Conservation (phyloP, 2,888 invertebrate genomes). For the Petrolisthes cinctipes region DNA sequence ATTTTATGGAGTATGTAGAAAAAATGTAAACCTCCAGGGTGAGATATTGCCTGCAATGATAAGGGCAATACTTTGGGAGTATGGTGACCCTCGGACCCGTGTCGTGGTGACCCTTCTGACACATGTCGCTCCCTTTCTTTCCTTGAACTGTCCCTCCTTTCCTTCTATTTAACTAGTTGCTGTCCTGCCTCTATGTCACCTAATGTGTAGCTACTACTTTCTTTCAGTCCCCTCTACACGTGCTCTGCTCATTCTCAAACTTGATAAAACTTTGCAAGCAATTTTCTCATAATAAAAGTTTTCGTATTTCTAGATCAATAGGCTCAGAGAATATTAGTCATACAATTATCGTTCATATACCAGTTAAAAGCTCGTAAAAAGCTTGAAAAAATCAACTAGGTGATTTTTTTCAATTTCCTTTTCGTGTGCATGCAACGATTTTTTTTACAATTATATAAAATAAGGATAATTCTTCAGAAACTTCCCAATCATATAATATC, state of each 20-base stretch:
- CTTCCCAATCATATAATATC: neutral
- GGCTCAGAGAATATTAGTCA: neutral
- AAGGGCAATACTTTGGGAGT: too few species aligned
- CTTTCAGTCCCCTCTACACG: neutral
- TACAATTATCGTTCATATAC: constrained; percentile 5
- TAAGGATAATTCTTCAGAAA: neutral
- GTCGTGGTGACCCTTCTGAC: too few species aligned
- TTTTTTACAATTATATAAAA: neutral
- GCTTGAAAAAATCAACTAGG: neutral
- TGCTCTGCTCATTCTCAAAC: neutral
- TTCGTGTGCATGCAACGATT: neutral
- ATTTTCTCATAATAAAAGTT: neutral
- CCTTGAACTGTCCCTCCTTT: too few species aligned
- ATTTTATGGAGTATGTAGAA: too few species aligned
- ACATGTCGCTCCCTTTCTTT: too few species aligned
- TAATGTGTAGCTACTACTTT: neutral
- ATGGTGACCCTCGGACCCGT: too few species aligned
- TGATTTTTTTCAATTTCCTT: neutral
- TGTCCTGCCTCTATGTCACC: too few species aligned
- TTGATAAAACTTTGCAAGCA: neutral
- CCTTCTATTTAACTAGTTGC: too few species aligned
- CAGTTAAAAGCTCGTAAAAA: neutral
- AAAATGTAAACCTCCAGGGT: too few species aligned
- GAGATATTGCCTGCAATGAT: too few species aligned
- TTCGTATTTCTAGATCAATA: neutral